Conservation (phyloP, 2,113 vertebrate genomes). For the Catharus bicknelli region DNA sequence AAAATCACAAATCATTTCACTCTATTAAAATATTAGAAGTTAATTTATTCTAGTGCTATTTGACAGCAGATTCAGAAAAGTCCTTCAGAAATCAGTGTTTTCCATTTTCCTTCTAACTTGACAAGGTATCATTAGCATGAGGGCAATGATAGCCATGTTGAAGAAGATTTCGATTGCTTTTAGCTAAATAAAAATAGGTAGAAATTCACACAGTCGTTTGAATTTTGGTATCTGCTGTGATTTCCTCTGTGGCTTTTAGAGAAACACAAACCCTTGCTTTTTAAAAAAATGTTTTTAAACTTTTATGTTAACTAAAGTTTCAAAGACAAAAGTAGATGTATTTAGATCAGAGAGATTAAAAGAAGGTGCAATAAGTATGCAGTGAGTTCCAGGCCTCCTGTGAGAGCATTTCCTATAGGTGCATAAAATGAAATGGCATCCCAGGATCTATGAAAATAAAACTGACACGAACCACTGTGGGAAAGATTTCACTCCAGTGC, state of each 20-base stretch:
- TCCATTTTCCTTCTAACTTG: constrained; percentile 56
- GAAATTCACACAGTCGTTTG: neutral
- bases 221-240: neutral
- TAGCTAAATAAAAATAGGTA: neutral
- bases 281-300: neutral
- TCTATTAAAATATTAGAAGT: constrained; percentile 69
- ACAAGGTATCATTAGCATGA: constrained; percentile 47
- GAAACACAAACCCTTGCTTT: neutral
- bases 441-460: neutral
- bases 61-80: constrained; percentile 48
- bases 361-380: neutral
- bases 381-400: neutral
- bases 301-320: neutral
- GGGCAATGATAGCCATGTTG: neutral
- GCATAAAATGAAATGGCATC: neutral
- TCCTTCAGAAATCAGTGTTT: constrained; percentile 59
- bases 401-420: neutral
- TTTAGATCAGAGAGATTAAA: neutral
- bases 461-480: neutral
- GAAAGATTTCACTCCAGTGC: neutral
- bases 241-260: neutral
- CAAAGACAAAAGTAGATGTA: neutral
- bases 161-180: constrained; percentile 60
- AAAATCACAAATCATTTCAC: constrained; percentile 62
- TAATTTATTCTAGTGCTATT: constrained; percentile 65